A percentile compares a stretch with the other conserved stretches of the same genome.
These are phyloP conservation scores for Spermophilus dauricus DNA, from an alignment of 2,113 vertebrate species.

Conservation along the genomic window DNA sequence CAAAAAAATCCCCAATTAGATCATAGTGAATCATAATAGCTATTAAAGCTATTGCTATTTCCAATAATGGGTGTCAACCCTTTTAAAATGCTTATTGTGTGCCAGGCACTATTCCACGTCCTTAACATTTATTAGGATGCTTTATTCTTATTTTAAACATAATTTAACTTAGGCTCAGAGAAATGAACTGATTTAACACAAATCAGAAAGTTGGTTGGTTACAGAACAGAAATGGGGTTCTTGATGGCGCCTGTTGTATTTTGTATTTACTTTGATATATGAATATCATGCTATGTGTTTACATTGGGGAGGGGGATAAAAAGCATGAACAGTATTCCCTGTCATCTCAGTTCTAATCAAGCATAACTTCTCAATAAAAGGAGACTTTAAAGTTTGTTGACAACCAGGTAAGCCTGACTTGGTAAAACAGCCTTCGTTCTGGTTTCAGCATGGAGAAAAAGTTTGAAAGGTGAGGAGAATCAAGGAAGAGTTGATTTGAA, in stretches of 20 bases:
- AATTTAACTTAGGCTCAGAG: slow-evolving; percentile 12
- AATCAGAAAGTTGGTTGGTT: slow-evolving; percentile 2
- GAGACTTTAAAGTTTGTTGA: not conserved
- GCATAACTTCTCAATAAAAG: not conserved
- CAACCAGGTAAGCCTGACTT: not conserved
- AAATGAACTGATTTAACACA: slow-evolving; percentile 43
- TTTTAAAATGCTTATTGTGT: not conserved
- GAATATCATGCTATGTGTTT: slow-evolving; percentile 7
- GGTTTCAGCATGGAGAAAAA: not conserved
- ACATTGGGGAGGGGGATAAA: not conserved
- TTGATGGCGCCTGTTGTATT: not conserved
- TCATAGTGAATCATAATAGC: not conserved
- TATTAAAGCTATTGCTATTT: not conserved
- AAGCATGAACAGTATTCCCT: not conserved
- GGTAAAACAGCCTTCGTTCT: not conserved
- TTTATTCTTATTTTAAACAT: slow-evolving; percentile 45
- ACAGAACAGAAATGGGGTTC: slow-evolving; percentile 26
- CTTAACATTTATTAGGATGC: not conserved
- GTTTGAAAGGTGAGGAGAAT: not conserved
- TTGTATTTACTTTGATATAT: slow-evolving; percentile 25
- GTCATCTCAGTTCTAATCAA: not conserved
- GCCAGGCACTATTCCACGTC: not conserved
- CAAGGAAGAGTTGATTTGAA: not conserved
- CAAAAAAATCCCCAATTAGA: not conserved
- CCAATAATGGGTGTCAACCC: not conserved